Evolutionary conservation across 2,888 invertebrate genomes (phyloP), one percentile per base, ranked within the genome.

Genomic region (Alloplasta piceator): DNA sequence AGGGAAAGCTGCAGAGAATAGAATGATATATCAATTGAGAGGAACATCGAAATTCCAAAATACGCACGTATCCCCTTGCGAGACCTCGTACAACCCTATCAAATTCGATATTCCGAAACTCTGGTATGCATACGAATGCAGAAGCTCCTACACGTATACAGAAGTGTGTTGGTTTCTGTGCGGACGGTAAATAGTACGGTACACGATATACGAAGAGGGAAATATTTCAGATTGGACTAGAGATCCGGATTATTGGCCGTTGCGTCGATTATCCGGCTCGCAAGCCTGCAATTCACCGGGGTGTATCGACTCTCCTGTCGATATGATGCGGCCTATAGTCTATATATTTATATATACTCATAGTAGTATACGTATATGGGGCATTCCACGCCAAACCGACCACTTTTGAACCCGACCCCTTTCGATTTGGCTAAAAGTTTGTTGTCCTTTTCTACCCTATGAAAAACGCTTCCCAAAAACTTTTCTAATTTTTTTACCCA

Each of bases 251-350:
- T 70, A 73, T 73, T 64, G 68, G 73, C 50, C 68, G 64, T 56
- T 58, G 64, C 68, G 63, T 73, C 80, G 72, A 80, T 80, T 80
- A 73, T 80, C 64, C 64, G 52, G 73, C 41, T 80, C 58, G 63
- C 52, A 60, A 64, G 10, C 7, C 67, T 52, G 73, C 80, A 77
- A 77, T 80, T 68, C 68, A 64, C 56, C 56, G 68, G 63, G 39
- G 67, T 26, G 26, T 68, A 80, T 77, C 67, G 72, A 80, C 63
- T 68, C 73, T 73, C 64, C 38, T 55, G 58, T 39, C 73, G 67
- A 61, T 74, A 64, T 70, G 71, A 78, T 78, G 43, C 36, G 46
- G 43, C 14, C 10, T 41, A 71, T 26, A 10, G n/a, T 48, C 48
- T 48, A 48, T 48, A 48, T 48, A 46, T 46, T 10, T 60, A 12